Conservation (phyloP, 2,797 vertebrate genomes). For the Rhinichthys osculus region DNA sequence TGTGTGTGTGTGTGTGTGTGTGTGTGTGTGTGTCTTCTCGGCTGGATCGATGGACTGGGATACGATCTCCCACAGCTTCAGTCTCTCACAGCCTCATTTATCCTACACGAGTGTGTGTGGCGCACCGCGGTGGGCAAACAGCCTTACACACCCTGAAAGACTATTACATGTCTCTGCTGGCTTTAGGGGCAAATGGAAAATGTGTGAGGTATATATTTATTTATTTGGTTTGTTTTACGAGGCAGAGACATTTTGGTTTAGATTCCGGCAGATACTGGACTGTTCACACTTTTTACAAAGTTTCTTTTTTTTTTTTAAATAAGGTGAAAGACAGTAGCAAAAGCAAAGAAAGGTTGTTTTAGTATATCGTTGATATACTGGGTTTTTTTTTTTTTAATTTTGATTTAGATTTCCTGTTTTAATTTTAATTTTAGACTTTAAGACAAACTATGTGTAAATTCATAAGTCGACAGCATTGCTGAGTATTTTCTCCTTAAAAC, state of each 20-base stretch:
- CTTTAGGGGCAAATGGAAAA: constrained; percentile 1
- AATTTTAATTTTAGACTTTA: too few relatives aligned
- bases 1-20: too few relatives aligned
- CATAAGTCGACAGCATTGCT: too few relatives aligned
- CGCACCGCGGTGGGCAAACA: background rate
- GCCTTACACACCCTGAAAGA: constrained; percentile 19
- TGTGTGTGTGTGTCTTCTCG: background rate
- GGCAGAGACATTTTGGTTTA: background rate
- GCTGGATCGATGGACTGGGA: constrained; percentile 29
- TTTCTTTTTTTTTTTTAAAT: background rate
- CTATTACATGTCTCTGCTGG: background rate
- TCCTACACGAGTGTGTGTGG: constrained; percentile 11
- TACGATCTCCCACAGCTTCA: constrained; percentile 16
- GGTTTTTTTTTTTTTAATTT: background rate
- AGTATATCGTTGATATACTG: background rate
- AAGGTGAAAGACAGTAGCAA: background rate
- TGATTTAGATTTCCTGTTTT: too few relatives aligned
- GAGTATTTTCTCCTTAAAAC: too few relatives aligned
- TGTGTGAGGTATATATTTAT: background rate
- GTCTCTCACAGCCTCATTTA: constrained; percentile 35
- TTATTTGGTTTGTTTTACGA: background rate
- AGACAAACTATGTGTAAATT: too few relatives aligned
- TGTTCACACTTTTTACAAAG: background rate
- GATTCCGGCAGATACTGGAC: background rate
- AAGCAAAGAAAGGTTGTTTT: background rate